Evolutionary conservation across 2,113 vertebrate genomes (phyloP).

Genomic region (Kobus ellipsiprymnus): DNA sequence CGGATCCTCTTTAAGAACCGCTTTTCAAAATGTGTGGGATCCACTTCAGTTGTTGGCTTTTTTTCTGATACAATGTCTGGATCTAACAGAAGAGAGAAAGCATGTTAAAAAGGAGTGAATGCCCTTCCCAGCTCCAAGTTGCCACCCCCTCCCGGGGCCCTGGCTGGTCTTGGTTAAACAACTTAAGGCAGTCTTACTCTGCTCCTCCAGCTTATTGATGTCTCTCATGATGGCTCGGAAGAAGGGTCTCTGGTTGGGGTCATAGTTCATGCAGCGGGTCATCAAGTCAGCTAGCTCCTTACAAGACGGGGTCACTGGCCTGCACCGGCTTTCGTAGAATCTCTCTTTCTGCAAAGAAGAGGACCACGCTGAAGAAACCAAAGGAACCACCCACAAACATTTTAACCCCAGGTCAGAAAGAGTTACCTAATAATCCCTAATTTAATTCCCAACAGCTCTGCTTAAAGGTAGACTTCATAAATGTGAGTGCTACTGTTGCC

Average conservation of each 20-base stretch:
- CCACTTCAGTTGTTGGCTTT: slow-evolving; percentile 84
- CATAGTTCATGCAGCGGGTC: slow-evolving; percentile 98
- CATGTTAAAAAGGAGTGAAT: not conserved
- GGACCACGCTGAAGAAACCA: not conserved
- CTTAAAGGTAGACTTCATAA: not conserved
- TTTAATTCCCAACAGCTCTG: not conserved
- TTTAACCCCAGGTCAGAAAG: not conserved
- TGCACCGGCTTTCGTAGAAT: slow-evolving; percentile 90
- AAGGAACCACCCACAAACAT: not conserved
- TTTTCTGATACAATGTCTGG: slow-evolving; percentile 85
- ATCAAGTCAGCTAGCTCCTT: slow-evolving; percentile 94
- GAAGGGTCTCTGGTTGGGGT: slow-evolving; percentile 95
- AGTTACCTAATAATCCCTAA: not conserved
- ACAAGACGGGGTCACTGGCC: slow-evolving; percentile 90
- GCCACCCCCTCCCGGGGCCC: not conserved
- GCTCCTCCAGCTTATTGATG: slow-evolving; percentile 91
- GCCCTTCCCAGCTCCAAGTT: not conserved
- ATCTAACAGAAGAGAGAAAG: slow-evolving; percentile 66
- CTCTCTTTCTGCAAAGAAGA: slow-evolving; percentile 88
- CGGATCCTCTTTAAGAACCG: slow-evolving; percentile 91
- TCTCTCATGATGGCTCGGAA: slow-evolving; percentile 98
- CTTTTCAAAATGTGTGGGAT: slow-evolving; percentile 95
- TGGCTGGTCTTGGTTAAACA: not conserved
- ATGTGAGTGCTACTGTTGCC: not conserved
- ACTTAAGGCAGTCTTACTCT: slow-evolving; percentile 80